Conservation (phyloP, 2,113 vertebrate species). For the Paradisaea rubra region DNA sequence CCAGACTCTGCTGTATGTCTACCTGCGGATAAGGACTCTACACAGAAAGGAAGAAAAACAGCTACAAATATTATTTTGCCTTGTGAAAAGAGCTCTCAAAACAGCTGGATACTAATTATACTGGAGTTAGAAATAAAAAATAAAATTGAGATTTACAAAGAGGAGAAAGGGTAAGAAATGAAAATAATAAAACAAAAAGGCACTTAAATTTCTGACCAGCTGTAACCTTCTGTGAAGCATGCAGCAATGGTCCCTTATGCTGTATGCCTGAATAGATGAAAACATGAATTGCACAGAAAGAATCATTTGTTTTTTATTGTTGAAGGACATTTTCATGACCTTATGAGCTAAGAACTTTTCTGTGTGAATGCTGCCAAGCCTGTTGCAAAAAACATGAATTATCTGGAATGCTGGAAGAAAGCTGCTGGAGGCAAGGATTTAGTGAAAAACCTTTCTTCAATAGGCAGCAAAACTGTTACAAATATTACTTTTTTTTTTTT, state of each 20-base stretch:
- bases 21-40: neutral
- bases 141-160: neutral
- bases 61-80: neutral
- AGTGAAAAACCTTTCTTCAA: neutral
- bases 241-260: neutral
- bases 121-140: neutral
- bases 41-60: neutral
- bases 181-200: constrained; percentile 9
- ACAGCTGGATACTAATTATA: constrained; percentile 8
- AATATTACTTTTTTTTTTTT: neutral
- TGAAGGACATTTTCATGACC: constrained; percentile 70
- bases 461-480: neutral
- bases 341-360: constrained; percentile 68
- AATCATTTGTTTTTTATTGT: constrained; percentile 65
- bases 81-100: neutral
- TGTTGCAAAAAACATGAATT: constrained; percentile 63
- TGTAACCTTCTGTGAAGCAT: neutral
- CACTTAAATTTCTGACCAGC: neutral
- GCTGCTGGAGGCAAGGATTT: neutral
- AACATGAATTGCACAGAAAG: constrained; percentile 61
- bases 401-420: constrained; percentile 57
- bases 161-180: neutral
- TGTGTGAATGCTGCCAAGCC: constrained; percentile 56
- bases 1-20: neutral
- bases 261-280: constrained; percentile 13